Conservation (phyloP, 1,140 invertebrate genomes). For the Orchesella cincta region DNA sequence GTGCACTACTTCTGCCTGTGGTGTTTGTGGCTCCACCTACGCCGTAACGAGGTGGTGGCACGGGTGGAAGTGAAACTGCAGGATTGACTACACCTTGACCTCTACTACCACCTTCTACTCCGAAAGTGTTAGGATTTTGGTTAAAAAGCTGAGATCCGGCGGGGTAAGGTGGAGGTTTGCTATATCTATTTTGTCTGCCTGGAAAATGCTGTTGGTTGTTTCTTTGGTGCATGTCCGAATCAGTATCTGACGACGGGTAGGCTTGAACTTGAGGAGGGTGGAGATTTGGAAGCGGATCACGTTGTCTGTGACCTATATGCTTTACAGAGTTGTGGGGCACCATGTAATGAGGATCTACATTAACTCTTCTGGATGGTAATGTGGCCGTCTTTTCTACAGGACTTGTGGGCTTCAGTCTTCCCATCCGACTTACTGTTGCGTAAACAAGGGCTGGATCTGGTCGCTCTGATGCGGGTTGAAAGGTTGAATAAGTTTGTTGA, state of each 20-base stretch:
- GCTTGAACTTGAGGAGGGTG: not conserved
- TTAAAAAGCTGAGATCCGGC: not conserved
- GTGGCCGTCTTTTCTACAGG: not conserved
- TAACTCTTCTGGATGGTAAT: not conserved
- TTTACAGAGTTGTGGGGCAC: not conserved
- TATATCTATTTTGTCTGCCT: not conserved
- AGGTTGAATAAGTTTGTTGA: not conserved
- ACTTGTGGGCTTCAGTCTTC: not conserved
- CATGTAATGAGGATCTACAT: not conserved
- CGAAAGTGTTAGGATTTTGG: not conserved
- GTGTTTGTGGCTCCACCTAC: not conserved
- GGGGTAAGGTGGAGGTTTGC: not conserved
- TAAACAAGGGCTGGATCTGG: not conserved
- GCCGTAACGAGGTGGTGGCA: conserved; percentile 13
- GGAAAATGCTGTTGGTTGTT: not conserved
- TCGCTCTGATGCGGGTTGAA: not conserved
- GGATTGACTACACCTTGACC: not conserved
- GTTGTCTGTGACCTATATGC: not conserved
- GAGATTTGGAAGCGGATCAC: not conserved
- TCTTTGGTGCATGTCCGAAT: too few relatives aligned
- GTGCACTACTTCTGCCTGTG: not conserved
- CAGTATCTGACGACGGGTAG: not conserved
- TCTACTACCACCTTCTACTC: not conserved
- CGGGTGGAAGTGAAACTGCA: not conserved
- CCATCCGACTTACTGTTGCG: not conserved